Percentiles rank a stretch among this genome's conserved stretches.
phyloP scores from a whole-genome alignment of 1,140 invertebrate species.

The Orius insidiosus region DNA sequence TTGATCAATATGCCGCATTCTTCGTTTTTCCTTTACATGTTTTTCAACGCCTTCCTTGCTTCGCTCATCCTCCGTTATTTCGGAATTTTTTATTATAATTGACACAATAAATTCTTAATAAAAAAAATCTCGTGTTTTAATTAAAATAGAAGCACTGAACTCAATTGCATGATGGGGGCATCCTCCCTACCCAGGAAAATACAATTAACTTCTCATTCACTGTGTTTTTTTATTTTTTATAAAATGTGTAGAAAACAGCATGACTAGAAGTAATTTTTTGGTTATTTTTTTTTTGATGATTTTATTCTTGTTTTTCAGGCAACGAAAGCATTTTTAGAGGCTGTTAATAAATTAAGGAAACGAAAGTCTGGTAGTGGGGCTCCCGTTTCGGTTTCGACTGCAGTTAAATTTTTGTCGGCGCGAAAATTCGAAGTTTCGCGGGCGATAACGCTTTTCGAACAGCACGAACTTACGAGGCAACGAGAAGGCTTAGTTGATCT shows the following conservation, averaged over 20 bases:
- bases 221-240: slow-evolving; percentile 1
- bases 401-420: slow-evolving; percentile 88
- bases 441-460: slow-evolving; percentile 72
- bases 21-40: too few relatives aligned
- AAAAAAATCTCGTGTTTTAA: neutral
- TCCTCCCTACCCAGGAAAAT: slow-evolving; percentile 2
- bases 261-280: slow-evolving; percentile 8
- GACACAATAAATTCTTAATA: too few relatives aligned
- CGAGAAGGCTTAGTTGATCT: slow-evolving; percentile 71
- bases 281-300: slow-evolving; percentile 13
- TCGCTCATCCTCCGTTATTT: too few relatives aligned
- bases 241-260: slow-evolving; percentile 7
- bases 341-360: slow-evolving; percentile 44
- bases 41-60: too few relatives aligned
- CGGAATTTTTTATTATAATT: too few relatives aligned
- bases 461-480: slow-evolving; percentile 74
- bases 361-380: slow-evolving; percentile 30
- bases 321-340: slow-evolving; percentile 58
- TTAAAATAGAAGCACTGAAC: neutral
- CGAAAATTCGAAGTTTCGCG: slow-evolving; percentile 85
- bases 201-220: neutral
- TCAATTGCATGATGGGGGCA: slow-evolving; percentile 6
- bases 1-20: too few relatives aligned
- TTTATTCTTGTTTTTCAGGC: slow-evolving; percentile 34
- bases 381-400: slow-evolving; percentile 58